Evolutionary conservation across 2,888 invertebrate genomes (phyloP), one percentile per base, ranked within the genome.

Genomic region (Calephelis perditalis): DNA sequence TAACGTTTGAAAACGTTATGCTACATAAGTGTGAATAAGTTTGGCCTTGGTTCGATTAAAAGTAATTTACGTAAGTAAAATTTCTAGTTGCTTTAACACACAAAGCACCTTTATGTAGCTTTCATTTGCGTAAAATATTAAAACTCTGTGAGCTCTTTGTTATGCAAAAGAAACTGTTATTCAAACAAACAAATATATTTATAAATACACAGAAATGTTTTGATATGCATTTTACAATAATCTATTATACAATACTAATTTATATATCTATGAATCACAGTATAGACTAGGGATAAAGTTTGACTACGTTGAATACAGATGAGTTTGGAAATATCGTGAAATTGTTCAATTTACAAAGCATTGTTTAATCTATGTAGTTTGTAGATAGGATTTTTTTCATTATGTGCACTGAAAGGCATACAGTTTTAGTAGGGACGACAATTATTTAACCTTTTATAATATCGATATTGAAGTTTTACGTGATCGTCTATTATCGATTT

Each of bases 251-350:
- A 36, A 59, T 44, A 57, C 54, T 56, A 60, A 58, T 57, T 61
- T 61, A 59, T 62, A 63, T 56, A 64, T 57, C 59, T 80, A 82
- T 73, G 71, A 82, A 86, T 86, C 86, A 86, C 86, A 85, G 86
- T 83, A 79, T 74, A 77, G 83, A 85, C 85, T 86, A 85, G 86
- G 77, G 75, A 79, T 77, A 75, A 62, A 56, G 61, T 44, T 35
- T 58, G 62, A 35, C 52, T 52, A 35, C 35, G 52, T 52, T 52
- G 59, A 54, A 57, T 47, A 37, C 49, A 49, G 15, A 58, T 52
- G 15, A 15, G n/a, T 35, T 45, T 46, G 55, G 15, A 26, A 37
- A 46, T 58, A 55, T 49, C 7, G 5, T 36, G 35, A 11, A 60
- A 43, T 7, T 36, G 57, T 49, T 35, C 7, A 44, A 43, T 57